phyloP scores from a whole-genome alignment of 2,113 vertebrate genomes.

The Dicrurus megarhynchus region DNA sequence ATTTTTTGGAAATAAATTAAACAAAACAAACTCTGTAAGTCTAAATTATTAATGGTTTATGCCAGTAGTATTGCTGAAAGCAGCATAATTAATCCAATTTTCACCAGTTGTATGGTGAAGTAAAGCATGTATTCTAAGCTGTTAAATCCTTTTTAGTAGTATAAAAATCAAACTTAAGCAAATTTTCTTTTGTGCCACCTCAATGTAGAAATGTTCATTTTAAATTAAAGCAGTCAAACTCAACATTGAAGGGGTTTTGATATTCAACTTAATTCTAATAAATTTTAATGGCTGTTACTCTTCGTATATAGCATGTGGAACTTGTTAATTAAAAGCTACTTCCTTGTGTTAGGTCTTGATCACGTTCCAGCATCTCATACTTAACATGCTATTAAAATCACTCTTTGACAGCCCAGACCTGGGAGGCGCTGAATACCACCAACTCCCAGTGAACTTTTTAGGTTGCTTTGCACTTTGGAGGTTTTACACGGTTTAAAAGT shows the following conservation, averaged over 20 bases:
- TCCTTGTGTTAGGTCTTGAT: constrained; percentile 54
- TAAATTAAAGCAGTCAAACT: constrained; percentile 19
- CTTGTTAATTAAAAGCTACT: constrained; percentile 58
- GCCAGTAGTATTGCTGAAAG: neutral
- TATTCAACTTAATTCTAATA: constrained; percentile 7
- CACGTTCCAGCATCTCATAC: neutral
- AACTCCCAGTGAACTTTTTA: neutral
- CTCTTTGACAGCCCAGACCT: constrained; percentile 8
- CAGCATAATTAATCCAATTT: neutral
- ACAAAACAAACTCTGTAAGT: neutral
- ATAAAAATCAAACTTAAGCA: constrained; percentile 49
- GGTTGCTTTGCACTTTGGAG: neutral
- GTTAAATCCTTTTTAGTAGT: constrained; percentile 25
- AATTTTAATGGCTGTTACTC: constrained; percentile 25
- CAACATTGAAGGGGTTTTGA: neutral
- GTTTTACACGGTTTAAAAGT: neutral
- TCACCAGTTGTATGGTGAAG: neutral
- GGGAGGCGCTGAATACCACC: neutral
- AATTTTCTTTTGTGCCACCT: constrained; percentile 32
- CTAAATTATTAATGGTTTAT: neutral
- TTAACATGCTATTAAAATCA: constrained; percentile 41
- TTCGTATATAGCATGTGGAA: constrained; percentile 41
- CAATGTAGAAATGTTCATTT: constrained; percentile 24
- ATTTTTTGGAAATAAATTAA: constrained; percentile 6
- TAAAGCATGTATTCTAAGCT: constrained; percentile 13